Evolutionary conservation across 2,113 vertebrate genomes (phyloP), one percentile per base, ranked within the genome.

Genomic region (Myotis yumanensis): DNA sequence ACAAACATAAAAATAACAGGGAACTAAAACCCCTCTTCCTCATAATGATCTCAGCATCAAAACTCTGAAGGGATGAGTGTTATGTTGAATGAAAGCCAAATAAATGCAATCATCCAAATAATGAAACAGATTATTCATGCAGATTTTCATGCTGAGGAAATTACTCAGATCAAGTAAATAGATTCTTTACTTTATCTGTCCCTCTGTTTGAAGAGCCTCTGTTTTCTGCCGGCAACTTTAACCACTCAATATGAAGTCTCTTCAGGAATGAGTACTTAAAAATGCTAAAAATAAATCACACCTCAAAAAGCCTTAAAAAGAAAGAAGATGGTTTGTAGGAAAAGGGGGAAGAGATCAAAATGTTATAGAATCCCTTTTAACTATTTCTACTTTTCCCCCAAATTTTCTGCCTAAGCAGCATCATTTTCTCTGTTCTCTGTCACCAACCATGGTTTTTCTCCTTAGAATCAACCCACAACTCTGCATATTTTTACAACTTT

Each of bases 261-360:
- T 87, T 30, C 57, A 79, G 46, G 11, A 84, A 15, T 7, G 23
- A 10, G 0, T 30, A 62, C 32, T 48, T 66, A 30, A 76, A 71
- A 71, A 23, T 66, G 86, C 62, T 57, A 73, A 92, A 95, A 90
- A 51, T 77, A 69, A 93, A 87, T 85, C 37, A 11, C 59, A 90
- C 1, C 89, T 22, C 10, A 77, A 59, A 52, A 57, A 71, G 4
- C 2, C n/a, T 94, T 86, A 73, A n/a, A 59, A 43, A 85, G 66
- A 54, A 92, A 66, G 15, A 80, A 84, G 4, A 73, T 16, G 3
- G 76, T 52, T 79, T 54, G 0, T 52, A 86, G 15, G 30, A 81
- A 91, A 86, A 66, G 64, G 25, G 20, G 3, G 10, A 11, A 4
- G n/a, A 87, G 3, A 77, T 52, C 15, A 37, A 52, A 82, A 86